Conservation (phyloP, 2,888 invertebrate genomes). For the Orchesellides sinensis region DNA sequence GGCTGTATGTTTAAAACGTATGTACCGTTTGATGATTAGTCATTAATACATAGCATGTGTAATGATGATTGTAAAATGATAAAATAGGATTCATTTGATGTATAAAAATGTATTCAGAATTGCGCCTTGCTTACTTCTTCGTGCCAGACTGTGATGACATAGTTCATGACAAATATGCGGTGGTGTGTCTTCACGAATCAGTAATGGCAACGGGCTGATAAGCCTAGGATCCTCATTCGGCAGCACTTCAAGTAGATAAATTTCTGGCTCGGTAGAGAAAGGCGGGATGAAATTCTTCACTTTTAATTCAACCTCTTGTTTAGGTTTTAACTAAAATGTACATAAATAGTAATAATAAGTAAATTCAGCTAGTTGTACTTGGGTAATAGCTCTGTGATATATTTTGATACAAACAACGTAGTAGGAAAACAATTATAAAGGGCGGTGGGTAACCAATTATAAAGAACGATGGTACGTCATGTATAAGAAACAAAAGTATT, state of each 20-base stretch:
- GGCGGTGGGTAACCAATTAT: too few species aligned
- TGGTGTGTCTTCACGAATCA: slow-evolving; percentile 74
- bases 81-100: neutral
- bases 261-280: slow-evolving; percentile 76
- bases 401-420: neutral
- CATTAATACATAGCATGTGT: too few species aligned
- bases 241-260: slow-evolving; percentile 76
- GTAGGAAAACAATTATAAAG: too few species aligned
- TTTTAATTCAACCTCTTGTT: slow-evolving; percentile 78
- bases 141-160: slow-evolving; percentile 74
- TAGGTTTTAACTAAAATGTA: slow-evolving; percentile 77
- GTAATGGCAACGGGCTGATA: slow-evolving; percentile 73
- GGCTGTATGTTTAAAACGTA: too few species aligned
- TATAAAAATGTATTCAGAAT: neutral
- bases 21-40: too few species aligned
- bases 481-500: too few species aligned
- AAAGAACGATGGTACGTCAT: too few species aligned
- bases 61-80: neutral
- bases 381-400: neutral
- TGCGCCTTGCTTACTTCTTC: slow-evolving; percentile 75
- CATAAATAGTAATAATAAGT: neutral
- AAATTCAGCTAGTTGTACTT: neutral
- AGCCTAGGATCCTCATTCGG: slow-evolving; percentile 74
- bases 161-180: slow-evolving; percentile 75
- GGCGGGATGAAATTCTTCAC: slow-evolving; percentile 79